A percentile compares a stretch with the other conserved stretches of the same genome.
Conservation (phyloP, 2,888 invertebrate species). For the Bombylius discolor region DNA sequence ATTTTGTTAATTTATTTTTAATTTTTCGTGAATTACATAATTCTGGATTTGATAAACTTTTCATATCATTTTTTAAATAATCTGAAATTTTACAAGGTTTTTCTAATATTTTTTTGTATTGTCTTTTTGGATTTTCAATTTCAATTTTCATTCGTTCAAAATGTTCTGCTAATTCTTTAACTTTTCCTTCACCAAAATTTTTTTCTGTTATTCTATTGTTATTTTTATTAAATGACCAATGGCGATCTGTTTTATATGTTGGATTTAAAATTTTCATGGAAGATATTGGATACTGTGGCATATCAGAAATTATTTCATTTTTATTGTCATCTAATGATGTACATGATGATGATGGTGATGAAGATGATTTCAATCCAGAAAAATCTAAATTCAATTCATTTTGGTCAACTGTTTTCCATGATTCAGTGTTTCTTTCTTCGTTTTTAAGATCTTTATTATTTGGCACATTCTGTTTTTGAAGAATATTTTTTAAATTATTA, state of each 20-base stretch:
- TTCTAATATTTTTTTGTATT: constrained; percentile 25
- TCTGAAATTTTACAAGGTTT: not conserved
- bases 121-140: constrained; percentile 33
- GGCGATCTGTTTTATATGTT: too few relatives aligned
- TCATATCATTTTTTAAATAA: constrained; percentile 22
- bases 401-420: constrained; percentile 5
- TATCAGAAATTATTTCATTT: too few relatives aligned
- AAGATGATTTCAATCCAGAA: constrained; percentile 25
- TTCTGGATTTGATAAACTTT: constrained; percentile 39
- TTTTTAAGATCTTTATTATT: too few relatives aligned
- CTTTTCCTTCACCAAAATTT: constrained; percentile 50
- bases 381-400: constrained; percentile 22
- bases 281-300: too few relatives aligned
- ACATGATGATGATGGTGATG: constrained; percentile 4
- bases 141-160: constrained; percentile 44
- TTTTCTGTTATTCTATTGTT: constrained; percentile 9
- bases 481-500: too few relatives aligned
- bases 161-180: constrained; percentile 55
- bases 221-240: constrained; percentile 4
- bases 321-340: constrained; percentile 3
- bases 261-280: too few relatives aligned
- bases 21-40: constrained; percentile 7
- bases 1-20: constrained; percentile 16
- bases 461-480: too few relatives aligned
- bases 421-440: not conserved